phyloP scores from a whole-genome alignment of 2,113 vertebrate genomes.

The Pseudorasbora parva region DNA sequence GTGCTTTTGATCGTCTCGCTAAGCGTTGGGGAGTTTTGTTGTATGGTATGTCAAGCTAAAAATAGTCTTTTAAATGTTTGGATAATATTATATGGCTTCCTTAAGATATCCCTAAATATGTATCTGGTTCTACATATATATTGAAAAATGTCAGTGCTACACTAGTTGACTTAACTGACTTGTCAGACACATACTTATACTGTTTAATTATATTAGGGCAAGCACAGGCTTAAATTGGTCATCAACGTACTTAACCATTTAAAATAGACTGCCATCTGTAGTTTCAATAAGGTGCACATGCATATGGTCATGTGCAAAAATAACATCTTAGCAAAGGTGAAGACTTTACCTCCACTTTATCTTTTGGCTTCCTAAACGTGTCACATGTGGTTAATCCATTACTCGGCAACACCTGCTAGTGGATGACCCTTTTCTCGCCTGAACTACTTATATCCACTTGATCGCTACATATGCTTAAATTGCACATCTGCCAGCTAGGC shows the following conservation, averaged over 20 bases:
- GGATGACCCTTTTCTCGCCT: constrained; percentile 25
- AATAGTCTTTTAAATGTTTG: neutral
- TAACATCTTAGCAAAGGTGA: constrained; percentile 26
- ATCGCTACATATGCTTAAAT: constrained; percentile 61
- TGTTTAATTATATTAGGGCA: constrained; percentile 5
- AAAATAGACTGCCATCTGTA: constrained; percentile 36
- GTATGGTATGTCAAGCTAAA: neutral
- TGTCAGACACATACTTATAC: neutral
- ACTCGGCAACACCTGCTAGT: neutral
- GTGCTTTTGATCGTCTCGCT: neutral
- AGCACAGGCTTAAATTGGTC: neutral
- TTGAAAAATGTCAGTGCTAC: neutral
- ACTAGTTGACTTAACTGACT: neutral
- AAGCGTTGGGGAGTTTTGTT: neutral
- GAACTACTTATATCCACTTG: constrained; percentile 55
- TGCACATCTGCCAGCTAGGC: constrained; percentile 59
- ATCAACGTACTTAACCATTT: constrained; percentile 7
- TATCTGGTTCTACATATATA: neutral
- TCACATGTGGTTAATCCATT: constrained; percentile 35
- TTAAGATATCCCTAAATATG: neutral
- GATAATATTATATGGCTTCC: neutral
- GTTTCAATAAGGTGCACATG: neutral
- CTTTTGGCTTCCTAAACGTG: constrained; percentile 12
- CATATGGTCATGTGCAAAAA: constrained; percentile 21
- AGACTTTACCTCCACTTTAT: constrained; percentile 19